Conservation (phyloP, 1,140 invertebrate genomes). For the Scaptodrosophila lebanonensis region DNA sequence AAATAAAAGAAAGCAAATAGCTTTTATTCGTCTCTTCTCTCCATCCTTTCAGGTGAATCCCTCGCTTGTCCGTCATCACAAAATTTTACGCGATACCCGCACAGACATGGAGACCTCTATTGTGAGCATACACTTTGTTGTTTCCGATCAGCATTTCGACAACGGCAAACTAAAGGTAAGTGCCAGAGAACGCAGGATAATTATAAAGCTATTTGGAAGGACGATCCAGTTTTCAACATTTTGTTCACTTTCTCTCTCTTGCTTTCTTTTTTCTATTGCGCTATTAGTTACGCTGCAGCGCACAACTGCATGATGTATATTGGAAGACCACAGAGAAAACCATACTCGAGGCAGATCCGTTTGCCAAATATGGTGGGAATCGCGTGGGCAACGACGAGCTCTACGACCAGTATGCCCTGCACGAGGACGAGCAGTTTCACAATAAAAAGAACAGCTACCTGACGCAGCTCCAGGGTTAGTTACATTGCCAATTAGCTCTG, state of each 20-base stretch:
- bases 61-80: slow-evolving; percentile 66
- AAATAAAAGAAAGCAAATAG: background rate
- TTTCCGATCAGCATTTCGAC: slow-evolving; percentile 79
- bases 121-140: slow-evolving; percentile 79
- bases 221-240: background rate
- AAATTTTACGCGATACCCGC: slow-evolving; percentile 57
- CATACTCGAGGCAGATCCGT: slow-evolving; percentile 78
- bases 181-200: background rate
- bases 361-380: slow-evolving; percentile 52
- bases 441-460: slow-evolving; percentile 73
- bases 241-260: background rate
- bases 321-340: slow-evolving; percentile 81
- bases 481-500: slow-evolving; percentile 44
- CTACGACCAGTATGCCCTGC: slow-evolving; percentile 70
- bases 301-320: slow-evolving; percentile 80
- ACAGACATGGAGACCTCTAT: slow-evolving; percentile 75
- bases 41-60: slow-evolving; percentile 58
- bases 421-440: slow-evolving; percentile 64
- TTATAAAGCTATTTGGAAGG: background rate
- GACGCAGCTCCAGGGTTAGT: slow-evolving; percentile 76
- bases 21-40: background rate
- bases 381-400: slow-evolving; percentile 59
- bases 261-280: background rate
- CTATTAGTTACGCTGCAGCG: slow-evolving; percentile 79
- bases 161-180: slow-evolving; percentile 79